Percentiles rank a stretch among this genome's conserved stretches.
phyloP scores from a whole-genome alignment of 1,140 invertebrate genomes.

The Euborellia annulipes region DNA sequence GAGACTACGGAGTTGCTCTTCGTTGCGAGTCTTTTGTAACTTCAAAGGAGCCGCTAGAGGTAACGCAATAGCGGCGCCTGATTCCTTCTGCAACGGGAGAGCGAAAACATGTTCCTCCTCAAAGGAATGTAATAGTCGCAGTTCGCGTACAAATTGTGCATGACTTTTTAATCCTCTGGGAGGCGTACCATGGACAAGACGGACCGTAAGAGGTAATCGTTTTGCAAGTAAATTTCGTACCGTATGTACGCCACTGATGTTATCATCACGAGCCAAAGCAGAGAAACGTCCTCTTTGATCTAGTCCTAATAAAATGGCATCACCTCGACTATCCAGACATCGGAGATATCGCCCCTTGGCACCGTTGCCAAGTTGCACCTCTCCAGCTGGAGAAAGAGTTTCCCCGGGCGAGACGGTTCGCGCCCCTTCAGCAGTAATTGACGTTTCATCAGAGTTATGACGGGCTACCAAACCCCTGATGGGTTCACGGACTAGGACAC shows the following conservation, averaged over 20 bases:
- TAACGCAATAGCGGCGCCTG: constrained; percentile 57
- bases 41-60: constrained; percentile 75
- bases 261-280: constrained; percentile 74
- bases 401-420: constrained; percentile 59
- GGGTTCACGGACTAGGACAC: constrained; percentile 70
- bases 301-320: constrained; percentile 63
- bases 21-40: constrained; percentile 66
- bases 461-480: constrained; percentile 62
- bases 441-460: constrained; percentile 39
- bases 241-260: constrained; percentile 82
- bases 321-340: constrained; percentile 70
- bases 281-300: constrained; percentile 83
- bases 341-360: constrained; percentile 60
- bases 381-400: constrained; percentile 57
- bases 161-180: constrained; percentile 62
- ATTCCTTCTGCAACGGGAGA: constrained; percentile 62
- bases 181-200: constrained; percentile 73
- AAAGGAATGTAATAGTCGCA: constrained; percentile 67
- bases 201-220: constrained; percentile 74
- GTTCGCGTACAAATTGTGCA: constrained; percentile 63
- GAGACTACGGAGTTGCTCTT: constrained; percentile 58
- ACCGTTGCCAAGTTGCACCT: constrained; percentile 40
- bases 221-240: constrained; percentile 72
- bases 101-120: constrained; percentile 61
- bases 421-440: constrained; percentile 48